Evolutionary conservation across 2,888 invertebrate genomes (phyloP), one percentile per base, ranked within the genome.

Genomic region (Phania funesta): DNA sequence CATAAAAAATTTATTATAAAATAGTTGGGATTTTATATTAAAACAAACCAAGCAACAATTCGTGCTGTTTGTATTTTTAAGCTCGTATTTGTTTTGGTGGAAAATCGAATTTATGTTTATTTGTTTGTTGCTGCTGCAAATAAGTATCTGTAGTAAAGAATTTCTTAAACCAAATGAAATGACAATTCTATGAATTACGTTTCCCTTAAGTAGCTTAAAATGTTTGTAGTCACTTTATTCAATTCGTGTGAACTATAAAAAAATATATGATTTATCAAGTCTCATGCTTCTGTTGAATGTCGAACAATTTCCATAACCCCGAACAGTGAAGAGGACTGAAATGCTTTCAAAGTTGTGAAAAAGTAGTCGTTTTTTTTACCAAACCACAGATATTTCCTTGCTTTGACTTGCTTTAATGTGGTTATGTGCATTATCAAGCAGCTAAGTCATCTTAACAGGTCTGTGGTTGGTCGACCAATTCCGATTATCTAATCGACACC

Each of bases 91-190:
- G 44, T 56, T 46, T 46, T 13, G 3, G 24, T 44, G n/a, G 3
- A 38, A 52, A 60, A 71, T 24, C 8, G 16, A 44, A 22, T 22
- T 56, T 71, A 58, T 58, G 48, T 48, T 58, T 48, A 20, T 29
- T 26, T 54, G 7, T 32, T 22, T 22, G n/a, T 5, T 65, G 32
- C 22, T 38, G 52, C 50, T 68, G 6, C 32, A 32, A 32, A 32
- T 32, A 32, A 32, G 32, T 32, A 32, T 32, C 11, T 32, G 32
- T 11, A 11, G n/a, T 4, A 38, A 13, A n/a, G 13, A 38, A 32
- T 70, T 77, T 70, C 56, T 64, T 77, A 64, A 70, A 70, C 29
- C 35, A 56, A 48, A 26, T 56, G 18, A 64, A 41, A 67, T 35
- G 35, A 26, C 35, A 46, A 32, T 52, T 6, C 32, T 20, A 4